Percentiles rank a stretch among this genome's conserved stretches.
These are phyloP conservation scores for Pimephales promelas DNA, from an alignment of 2,113 vertebrate species.

Conservation along the genomic window DNA sequence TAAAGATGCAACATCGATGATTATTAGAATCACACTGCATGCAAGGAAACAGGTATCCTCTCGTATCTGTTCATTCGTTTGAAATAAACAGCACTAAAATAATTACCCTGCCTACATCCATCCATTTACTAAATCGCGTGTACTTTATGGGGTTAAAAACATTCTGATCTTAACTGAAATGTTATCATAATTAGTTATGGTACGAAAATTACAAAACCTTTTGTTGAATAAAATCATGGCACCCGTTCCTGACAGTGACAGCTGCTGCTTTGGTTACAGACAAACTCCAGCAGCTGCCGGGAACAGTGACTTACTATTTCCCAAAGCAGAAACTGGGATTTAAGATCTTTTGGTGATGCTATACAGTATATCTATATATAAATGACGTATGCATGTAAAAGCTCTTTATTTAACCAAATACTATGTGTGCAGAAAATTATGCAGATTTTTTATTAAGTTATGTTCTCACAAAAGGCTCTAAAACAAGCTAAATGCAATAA, in stretches of 20 bases:
- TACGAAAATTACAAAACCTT: background rate
- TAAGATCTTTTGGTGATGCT: background rate
- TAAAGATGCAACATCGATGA: background rate
- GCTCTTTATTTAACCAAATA: background rate
- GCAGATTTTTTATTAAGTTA: background rate
- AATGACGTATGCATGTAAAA: background rate
- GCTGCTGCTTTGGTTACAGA: background rate
- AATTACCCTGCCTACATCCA: background rate
- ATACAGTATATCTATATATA: background rate
- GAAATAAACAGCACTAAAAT: background rate
- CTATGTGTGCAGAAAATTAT: too few relatives aligned
- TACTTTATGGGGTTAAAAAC: background rate
- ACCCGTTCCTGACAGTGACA: background rate
- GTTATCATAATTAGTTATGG: background rate
- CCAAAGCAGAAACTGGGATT: background rate
- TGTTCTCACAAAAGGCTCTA: background rate
- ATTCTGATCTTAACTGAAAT: background rate
- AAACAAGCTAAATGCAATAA: background rate
- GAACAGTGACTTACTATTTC: background rate
- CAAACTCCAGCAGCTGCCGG: background rate
- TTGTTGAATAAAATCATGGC: conserved; percentile 4
- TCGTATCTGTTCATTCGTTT: background rate
- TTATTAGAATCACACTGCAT: background rate
- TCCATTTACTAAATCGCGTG: background rate
- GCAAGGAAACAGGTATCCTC: background rate